Base-by-base conservation (phyloP, 2,888 invertebrate genomes). In the Seladonia tumulorum region DNA sequence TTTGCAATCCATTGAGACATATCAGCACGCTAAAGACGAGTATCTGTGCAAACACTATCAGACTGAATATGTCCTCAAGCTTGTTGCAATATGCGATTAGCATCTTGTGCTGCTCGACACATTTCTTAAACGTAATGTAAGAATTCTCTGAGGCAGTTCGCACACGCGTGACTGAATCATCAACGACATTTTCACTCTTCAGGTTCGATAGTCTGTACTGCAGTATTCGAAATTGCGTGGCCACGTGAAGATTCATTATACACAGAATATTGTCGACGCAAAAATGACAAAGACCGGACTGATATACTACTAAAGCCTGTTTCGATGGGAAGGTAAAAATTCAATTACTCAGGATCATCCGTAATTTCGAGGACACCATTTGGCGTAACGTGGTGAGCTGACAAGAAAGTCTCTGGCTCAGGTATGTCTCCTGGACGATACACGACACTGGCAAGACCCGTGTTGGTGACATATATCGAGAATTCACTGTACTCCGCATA, bases 181-280 rank as follows among this genome's bases (percentile, higher is more conserved):
- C 42, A 22, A 1, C 5, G n/a, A 5, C 1, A 4, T 2, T 25
- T 16, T 29, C 29, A 16, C 63, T 18, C 7, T 63, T 45, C 63
- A 81, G 22, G 12, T 53, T 73, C 5, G 12, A 16, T 1, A 92
- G 68, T 85, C 79, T 86, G 66, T 87, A 66, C 68, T 90, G 90
- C 29, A 92, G 76, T 45, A 92, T 92, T 66, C 88, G 85, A 85
- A 92, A 92, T 80, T 92, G 92, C 5, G 89, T 90, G 22, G 87
- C 85, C 0, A 83, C 71, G 73, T 91, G 87, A 5, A 91, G 71
- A 66, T 91, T 92, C 25, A 91, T 57, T 5, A 90, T 79, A 72
- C 85, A 88, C 8, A 92, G 66, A 18, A 86, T 83, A 70, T 88
- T 90, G 60, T 92, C 92, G 79, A 90, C 92, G 71, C 88, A 90